Evolutionary conservation across 2,113 vertebrate genomes (phyloP), one percentile per base, ranked within the genome.

Genomic region (Paradoxurus hermaphroditus): DNA sequence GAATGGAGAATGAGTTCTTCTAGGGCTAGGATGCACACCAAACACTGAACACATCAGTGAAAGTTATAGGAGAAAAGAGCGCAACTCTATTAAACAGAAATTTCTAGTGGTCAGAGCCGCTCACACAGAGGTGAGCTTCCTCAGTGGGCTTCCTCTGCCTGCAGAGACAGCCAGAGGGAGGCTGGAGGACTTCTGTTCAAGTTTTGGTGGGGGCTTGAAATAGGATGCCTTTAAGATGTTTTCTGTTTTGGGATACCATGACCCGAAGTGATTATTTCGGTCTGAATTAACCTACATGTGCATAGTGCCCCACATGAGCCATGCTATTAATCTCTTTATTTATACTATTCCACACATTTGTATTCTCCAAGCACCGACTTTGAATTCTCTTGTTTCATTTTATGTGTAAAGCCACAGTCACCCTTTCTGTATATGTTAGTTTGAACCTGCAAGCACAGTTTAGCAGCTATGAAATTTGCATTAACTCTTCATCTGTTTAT

Each of bases 391-490:
- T 82, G n/a, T 94, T 92, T 92, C 18, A 79, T 46, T 87, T 75
- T 75, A 10, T 94, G 23, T 84, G 1, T 63, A 39, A 46, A 79
- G 41, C 27, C 56, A 82, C 4, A 39, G 27, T 21, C 63, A 92
- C 27, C 53, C 4, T 87, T 90, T 81, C 36, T 36, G 53, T 19
- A 56, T 39, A 23, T 62, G 10, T 31, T 78, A 56, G 7, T 79
- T 75, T 72, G 63, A 94, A 90, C 31, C 27, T 94, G 68, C 19
- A 86, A 96, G 86, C 53, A 77, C 81, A 65, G 70, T 93, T n/a
- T 72, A 90, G 81, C 49, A 84, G 41, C 41, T 44, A 49, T 10
- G 92, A 72, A 88, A 88, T 95, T 86, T 96, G 63, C 27, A 29
- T 46, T 59, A 53, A n/a, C 19, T 51, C 21, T 23, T 81, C 1